Base-by-base conservation (phyloP, 2,888 invertebrate genomes). In the Antheraea assamensis region DNA sequence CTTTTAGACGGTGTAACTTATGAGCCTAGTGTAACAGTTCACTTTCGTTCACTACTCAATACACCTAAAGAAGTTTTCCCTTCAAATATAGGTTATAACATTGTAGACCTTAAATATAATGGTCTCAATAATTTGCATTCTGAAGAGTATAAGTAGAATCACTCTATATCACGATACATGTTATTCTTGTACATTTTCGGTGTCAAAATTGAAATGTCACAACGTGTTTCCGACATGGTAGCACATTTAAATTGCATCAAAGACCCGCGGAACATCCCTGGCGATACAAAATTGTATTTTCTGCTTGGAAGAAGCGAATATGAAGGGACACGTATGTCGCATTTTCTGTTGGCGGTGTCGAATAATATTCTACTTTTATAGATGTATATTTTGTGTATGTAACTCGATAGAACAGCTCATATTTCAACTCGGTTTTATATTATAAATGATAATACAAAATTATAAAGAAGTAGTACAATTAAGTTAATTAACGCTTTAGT, bases 211-310 rank as follows among this genome's bases (percentile, higher is more conserved):
- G 88, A 85, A 89, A 85, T 76, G 86, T 85, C 85, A 84, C 83
- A 84, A 83, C 81, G 81, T 80, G 83, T 85, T 81, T 80, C 78
- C 81, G 80, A 75, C 77, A 80, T 68, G 75, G 79, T 75, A 80
- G 77, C 83, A 81, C 85, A 86, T 88, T 88, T 86, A 87, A 88
- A 90, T 88, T 89, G 88, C 87, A 89, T 89, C 87, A 87, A 81
- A 83, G 79, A 82, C 78, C 82, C 80, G 75, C 78, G 79, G 77
- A 81, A 81, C 82, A 77, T 82, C 82, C 81, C 84, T 83, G 77
- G 80, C 78, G 79, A 79, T 81, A 81, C 79, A 79, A 85, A 88
- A 89, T 88, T 86, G 84, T 87, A 85, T 90, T 88, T 89, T 87
- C 85, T 81, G 82, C 84, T 78, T 81, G 84, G 85, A 79, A 82